Conservation (phyloP, 2,888 invertebrate genomes). For the Prenolepis imparis region DNA sequence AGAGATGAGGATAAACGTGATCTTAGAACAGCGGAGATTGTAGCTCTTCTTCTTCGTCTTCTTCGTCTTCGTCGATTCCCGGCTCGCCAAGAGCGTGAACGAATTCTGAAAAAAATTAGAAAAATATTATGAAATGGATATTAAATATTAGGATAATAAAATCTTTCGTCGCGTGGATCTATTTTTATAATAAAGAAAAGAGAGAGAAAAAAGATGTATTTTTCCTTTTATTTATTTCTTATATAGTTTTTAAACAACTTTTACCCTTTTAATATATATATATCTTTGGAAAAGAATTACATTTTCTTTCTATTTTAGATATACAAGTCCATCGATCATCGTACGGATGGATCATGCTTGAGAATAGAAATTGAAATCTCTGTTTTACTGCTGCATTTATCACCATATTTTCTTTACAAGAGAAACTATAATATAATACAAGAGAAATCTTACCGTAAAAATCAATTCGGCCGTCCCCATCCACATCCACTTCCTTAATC, state of each 20-base stretch:
- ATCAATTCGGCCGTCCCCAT: slow-evolving; percentile 97
- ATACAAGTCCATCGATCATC: slow-evolving; percentile 27
- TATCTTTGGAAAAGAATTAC: slow-evolving; percentile 5
- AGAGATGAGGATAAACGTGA: slow-evolving; percentile 68
- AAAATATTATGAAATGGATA: neutral
- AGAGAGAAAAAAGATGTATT: neutral
- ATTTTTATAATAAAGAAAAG: neutral
- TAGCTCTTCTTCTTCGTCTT: slow-evolving; percentile 91
- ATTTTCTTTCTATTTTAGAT: neutral
- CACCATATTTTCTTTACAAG: slow-evolving; percentile 24
- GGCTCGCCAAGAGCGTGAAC: slow-evolving; percentile 95
- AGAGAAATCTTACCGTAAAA: slow-evolving; percentile 91
- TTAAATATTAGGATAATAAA: neutral
- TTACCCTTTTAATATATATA: neutral
- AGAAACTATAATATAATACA: neutral
- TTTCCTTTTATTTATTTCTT: neutral
- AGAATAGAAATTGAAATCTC: slow-evolving; percentile 16
- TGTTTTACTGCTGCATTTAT: slow-evolving; percentile 29
- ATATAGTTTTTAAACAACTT: neutral
- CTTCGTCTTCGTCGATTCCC: slow-evolving; percentile 90
- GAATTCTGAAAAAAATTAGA: slow-evolving; percentile 88
- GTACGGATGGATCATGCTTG: slow-evolving; percentile 1
- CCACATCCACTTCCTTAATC: slow-evolving; percentile 98
- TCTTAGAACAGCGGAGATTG: slow-evolving; percentile 82
- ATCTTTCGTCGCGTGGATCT: neutral